phyloP scores from a whole-genome alignment of 2,888 invertebrate species.

The Hypena proboscidalis region DNA sequence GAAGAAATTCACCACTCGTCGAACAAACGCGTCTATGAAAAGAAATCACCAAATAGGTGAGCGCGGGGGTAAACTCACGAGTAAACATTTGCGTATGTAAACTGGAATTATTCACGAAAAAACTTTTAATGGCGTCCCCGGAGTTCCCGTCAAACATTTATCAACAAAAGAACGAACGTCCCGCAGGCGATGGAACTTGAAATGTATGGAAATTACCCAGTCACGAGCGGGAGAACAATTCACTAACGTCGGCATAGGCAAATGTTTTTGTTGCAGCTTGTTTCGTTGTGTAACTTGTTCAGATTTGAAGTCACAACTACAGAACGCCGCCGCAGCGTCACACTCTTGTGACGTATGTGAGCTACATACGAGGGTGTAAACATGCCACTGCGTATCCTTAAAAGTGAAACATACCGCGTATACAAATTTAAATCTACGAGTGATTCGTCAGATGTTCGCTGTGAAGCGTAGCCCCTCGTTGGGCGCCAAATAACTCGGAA shows the following conservation, averaged over 20 bases:
- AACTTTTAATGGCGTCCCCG: slow-evolving; percentile 86
- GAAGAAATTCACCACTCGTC: slow-evolving; percentile 70
- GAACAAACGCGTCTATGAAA: slow-evolving; percentile 79
- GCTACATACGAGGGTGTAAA: slow-evolving; percentile 22
- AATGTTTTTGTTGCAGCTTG: slow-evolving; percentile 84
- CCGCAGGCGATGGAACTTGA: slow-evolving; percentile 85
- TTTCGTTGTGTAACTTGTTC: slow-evolving; percentile 71
- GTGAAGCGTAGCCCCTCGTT: slow-evolving; percentile 60
- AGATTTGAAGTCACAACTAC: slow-evolving; percentile 71
- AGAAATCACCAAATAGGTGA: slow-evolving; percentile 84
- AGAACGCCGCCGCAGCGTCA: slow-evolving; percentile 48
- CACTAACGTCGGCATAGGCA: slow-evolving; percentile 83
- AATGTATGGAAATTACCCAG: slow-evolving; percentile 86
- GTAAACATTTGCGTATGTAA: slow-evolving; percentile 86
- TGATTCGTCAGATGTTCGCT: slow-evolving; percentile 64
- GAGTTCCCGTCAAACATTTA: slow-evolving; percentile 85
- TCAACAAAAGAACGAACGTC: slow-evolving; percentile 86
- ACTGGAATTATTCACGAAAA: slow-evolving; percentile 85
- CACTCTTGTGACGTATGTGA: slow-evolving; percentile 33
- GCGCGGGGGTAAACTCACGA: slow-evolving; percentile 79
- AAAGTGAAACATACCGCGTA: slow-evolving; percentile 55
- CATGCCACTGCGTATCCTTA: slow-evolving; percentile 30
- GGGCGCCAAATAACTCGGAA: slow-evolving; percentile 74
- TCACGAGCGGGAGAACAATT: slow-evolving; percentile 84
- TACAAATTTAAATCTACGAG: slow-evolving; percentile 53